phyloP scores from a whole-genome alignment of 64 coral and sea anemone species.

The Stichodactyla helianthus region DNA sequence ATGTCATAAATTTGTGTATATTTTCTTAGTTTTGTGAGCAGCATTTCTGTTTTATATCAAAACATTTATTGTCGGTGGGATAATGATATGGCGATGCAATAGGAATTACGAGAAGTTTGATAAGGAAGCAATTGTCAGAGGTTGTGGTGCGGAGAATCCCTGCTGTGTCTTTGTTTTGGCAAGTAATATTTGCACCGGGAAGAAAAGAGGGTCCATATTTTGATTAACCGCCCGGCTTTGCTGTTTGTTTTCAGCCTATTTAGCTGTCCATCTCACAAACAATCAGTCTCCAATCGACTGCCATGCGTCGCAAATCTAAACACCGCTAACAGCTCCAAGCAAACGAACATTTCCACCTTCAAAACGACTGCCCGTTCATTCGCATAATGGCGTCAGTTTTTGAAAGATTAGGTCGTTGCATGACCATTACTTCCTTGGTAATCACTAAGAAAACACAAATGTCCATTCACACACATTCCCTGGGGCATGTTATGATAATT shows the following conservation, averaged over 20 bases:
- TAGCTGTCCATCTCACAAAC: neutral
- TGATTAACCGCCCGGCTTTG: neutral
- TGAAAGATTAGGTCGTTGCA: slow-evolving; percentile 17
- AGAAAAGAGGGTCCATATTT: slow-evolving; percentile 2
- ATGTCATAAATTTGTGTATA: neutral
- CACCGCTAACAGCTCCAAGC: neutral
- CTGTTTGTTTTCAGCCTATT: slow-evolving; percentile 4
- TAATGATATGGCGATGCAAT: slow-evolving; percentile 5
- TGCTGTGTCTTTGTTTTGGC: neutral
- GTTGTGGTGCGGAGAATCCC: neutral
- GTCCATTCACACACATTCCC: neutral
- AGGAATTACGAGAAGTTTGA: neutral
- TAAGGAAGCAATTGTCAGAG: neutral
- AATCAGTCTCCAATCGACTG: neutral
- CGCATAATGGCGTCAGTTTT: neutral
- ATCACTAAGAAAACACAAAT: slow-evolving; percentile 14
- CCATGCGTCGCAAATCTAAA: neutral
- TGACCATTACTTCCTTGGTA: slow-evolving; percentile 12
- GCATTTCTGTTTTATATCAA: neutral
- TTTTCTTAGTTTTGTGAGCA: neutral
- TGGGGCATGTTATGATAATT: neutral
- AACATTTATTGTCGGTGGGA: neutral
- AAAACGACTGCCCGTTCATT: neutral
- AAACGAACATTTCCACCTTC: neutral
- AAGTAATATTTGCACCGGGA: neutral